Percentiles rank a stretch among this genome's conserved stretches.
Evolutionary conservation across 2,113 vertebrate genomes (phyloP).

Genomic region (Siphamia tubifer): DNA sequence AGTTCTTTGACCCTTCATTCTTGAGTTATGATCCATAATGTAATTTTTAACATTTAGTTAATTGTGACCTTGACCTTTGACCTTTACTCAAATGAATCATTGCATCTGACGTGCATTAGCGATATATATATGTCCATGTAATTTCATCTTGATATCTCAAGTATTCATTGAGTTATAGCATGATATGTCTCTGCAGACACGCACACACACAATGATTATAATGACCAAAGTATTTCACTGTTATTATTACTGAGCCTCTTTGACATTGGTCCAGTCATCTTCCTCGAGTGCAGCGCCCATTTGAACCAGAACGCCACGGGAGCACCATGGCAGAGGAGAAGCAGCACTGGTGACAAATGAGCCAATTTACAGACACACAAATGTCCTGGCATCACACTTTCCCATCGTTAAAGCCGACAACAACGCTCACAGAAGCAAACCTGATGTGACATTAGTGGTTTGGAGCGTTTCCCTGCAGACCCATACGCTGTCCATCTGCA

Average conservation of each 20-base stretch:
- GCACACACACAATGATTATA: too few relatives aligned
- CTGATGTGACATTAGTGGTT: conserved; percentile 65
- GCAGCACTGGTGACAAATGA: conserved; percentile 47
- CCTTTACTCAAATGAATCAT: too few relatives aligned
- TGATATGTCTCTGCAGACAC: too few relatives aligned
- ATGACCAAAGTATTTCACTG: neutral
- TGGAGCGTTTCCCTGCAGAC: conserved; percentile 52
- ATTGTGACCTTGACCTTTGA: too few relatives aligned
- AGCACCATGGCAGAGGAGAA: conserved; percentile 22
- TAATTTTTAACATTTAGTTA: too few relatives aligned
- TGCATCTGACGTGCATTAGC: too few relatives aligned
- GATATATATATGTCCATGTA: too few relatives aligned
- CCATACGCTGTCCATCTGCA: conserved; percentile 28
- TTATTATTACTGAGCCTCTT: conserved; percentile 24
- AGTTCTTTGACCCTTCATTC: too few relatives aligned
- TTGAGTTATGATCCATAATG: too few relatives aligned
- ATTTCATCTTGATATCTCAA: too few relatives aligned
- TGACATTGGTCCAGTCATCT: conserved; percentile 17
- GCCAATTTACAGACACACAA: conserved; percentile 70
- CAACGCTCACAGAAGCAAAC: conserved; percentile 46
- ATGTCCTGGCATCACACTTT: conserved; percentile 52
- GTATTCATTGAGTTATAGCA: too few relatives aligned
- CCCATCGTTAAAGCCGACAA: conserved; percentile 61
- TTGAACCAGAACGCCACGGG: conserved; percentile 36
- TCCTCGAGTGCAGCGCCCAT: conserved; percentile 28